Percentiles rank a stretch among this genome's conserved stretches.
Conservation (phyloP, 1,140 invertebrate genomes). For the Sweltsa coloradensis region DNA sequence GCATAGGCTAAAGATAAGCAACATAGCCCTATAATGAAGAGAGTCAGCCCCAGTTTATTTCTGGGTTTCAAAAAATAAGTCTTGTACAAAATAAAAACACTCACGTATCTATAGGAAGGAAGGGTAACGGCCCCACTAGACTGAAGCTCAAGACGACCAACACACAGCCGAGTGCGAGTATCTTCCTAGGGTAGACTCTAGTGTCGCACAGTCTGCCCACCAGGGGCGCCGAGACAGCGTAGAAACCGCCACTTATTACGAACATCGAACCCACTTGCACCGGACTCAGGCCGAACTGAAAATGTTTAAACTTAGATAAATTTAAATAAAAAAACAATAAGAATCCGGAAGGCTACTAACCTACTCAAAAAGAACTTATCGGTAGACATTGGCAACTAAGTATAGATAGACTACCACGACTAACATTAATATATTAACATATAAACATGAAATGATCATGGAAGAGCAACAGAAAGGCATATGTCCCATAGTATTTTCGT, state of each 20-base stretch:
- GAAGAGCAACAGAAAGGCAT: no score
- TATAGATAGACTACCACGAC: not conserved
- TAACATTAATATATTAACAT: not conserved
- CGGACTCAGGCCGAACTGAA: slow-evolving; percentile 37
- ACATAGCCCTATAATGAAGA: no score
- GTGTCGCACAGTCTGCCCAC: slow-evolving; percentile 34
- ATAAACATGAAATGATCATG: not conserved
- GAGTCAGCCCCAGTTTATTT: no score
- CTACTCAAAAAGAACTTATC: not conserved
- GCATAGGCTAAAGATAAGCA: no score
- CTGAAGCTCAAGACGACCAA: slow-evolving; percentile 28
- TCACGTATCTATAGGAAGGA: slow-evolving; percentile 23
- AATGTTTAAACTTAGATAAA: not conserved
- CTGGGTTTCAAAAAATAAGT: no score
- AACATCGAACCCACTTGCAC: slow-evolving; percentile 39
- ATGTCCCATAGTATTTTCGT: no score
- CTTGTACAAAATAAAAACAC: no score
- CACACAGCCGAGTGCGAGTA: slow-evolving; percentile 24
- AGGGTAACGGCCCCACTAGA: slow-evolving; percentile 32
- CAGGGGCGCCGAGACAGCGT: slow-evolving; percentile 36
- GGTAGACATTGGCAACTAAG: not conserved
- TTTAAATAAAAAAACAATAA: slow-evolving; percentile 9
- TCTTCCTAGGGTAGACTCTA: slow-evolving; percentile 20
- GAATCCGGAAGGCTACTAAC: slow-evolving; percentile 1
- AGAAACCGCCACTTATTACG: slow-evolving; percentile 38